phyloP scores from a whole-genome alignment of 2,113 vertebrate genomes.

The Dicaeum eximium region DNA sequence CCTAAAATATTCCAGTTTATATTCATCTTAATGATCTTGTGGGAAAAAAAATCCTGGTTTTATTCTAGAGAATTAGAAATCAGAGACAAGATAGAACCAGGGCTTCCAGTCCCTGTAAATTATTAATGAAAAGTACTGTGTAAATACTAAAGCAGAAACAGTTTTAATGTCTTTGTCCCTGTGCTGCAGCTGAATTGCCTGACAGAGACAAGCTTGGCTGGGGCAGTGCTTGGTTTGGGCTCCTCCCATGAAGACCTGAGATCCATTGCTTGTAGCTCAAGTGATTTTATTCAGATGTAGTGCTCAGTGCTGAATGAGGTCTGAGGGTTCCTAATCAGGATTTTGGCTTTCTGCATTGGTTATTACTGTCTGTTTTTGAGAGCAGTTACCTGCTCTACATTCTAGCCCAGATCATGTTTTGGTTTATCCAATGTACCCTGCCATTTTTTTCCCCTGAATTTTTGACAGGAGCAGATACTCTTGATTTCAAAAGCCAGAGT shows the following conservation, averaged over 20 bases:
- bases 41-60: not conserved
- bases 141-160: conserved; percentile 11
- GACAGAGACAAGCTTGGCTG: not conserved
- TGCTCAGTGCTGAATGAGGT: not conserved
- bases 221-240: not conserved
- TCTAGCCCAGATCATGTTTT: not conserved
- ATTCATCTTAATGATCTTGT: not conserved
- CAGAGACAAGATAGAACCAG: not conserved
- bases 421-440: not conserved
- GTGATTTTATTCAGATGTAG: not conserved
- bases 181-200: not conserved
- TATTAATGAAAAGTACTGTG: not conserved
- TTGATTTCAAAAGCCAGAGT: not conserved
- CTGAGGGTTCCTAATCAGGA: not conserved
- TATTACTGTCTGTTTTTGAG: not conserved
- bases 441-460: not conserved
- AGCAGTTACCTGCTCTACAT: not conserved
- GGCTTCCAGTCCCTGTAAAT: conserved; percentile 3
- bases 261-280: not conserved
- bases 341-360: not conserved
- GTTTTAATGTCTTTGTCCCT: not conserved
- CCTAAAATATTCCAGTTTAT: not conserved
- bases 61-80: not conserved
- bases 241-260: not conserved
- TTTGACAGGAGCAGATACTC: not conserved